Base-by-base conservation (phyloP, 2,797 vertebrate genomes). In the Parambassis ranga region DNA sequence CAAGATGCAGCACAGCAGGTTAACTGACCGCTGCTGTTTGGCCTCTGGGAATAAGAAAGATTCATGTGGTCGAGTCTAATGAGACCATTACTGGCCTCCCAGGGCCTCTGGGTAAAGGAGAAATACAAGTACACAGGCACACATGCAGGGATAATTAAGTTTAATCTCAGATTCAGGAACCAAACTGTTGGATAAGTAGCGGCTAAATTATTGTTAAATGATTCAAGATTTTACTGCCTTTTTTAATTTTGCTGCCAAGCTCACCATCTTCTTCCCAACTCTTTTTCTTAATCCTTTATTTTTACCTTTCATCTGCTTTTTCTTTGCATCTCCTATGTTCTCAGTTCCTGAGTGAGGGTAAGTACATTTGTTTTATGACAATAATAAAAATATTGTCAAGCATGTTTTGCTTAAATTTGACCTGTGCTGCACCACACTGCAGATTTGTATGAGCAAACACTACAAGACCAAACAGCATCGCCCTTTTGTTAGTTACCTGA, bases 151-250 rank as follows among this genome's bases (percentile, higher is more conserved):
- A 59, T 78, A 64, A 74, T 76, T 75, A 79, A 32, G 32, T 70
- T 85, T 87, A 71, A 81, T 22, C 56, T 61, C 43, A 62, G 67
- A 63, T 74, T 49, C 71, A 66, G 39, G 31, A n/a, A 14, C 15
- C 51, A 70, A 67, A 80, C 42, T 60, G 71, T 38, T 67, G 65
- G 61, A 67, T 61, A 70, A 79, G 47, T 26, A 61, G 43, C 10
- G 53, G 55, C 58, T 64, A 70, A 79, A 79, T 82, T 67, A 64
- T 60, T 57, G 53, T 75, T 71, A 56, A 73, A 72, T 71, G 66
- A 75, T 75, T 70, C 19, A 41, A 38, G 23, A 36, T 69, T 71
- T 80, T 37, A 76, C 36, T 22, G 50, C 53, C 33, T 51, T 28
- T 35, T 57, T 27, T n/a, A n/a, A n/a, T 37, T 23, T 38, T 39